phyloP scores from a whole-genome alignment of 1,140 invertebrate species.

The Tetramorium alpestre region DNA sequence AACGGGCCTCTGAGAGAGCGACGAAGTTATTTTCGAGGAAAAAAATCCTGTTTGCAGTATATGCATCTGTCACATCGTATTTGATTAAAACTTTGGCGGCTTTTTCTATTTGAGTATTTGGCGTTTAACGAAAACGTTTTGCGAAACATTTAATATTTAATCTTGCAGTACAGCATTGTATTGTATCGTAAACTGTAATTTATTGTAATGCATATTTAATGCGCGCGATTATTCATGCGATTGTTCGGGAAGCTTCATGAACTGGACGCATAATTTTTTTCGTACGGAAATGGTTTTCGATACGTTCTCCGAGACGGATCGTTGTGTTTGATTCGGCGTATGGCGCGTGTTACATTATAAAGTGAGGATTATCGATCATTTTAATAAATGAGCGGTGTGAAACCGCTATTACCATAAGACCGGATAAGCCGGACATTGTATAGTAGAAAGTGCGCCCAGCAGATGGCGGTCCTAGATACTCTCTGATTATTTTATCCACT shows the following conservation, averaged over 20 bases:
- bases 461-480: slow-evolving; percentile 43
- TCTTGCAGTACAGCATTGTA: background rate
- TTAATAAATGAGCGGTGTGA: slow-evolving; percentile 40
- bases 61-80: background rate
- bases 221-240: background rate
- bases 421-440: slow-evolving; percentile 34
- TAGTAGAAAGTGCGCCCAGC: slow-evolving; percentile 42
- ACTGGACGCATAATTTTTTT: background rate
- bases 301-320: background rate
- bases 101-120: background rate
- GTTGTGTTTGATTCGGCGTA: background rate
- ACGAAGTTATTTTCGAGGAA: background rate
- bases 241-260: background rate
- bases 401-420: slow-evolving; percentile 48
- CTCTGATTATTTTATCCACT: slow-evolving; percentile 38
- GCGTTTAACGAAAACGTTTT: background rate
- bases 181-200: background rate
- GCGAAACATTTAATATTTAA: background rate
- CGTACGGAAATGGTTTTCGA: background rate
- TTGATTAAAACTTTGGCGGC: background rate
- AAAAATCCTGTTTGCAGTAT: background rate
- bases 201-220: background rate
- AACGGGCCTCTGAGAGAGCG: background rate
- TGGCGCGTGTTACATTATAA: slow-evolving; percentile 15
- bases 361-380: slow-evolving; percentile 49